phyloP scores from a whole-genome alignment of 2,888 invertebrate genomes.

The Branchipolynoe longqiensis region DNA sequence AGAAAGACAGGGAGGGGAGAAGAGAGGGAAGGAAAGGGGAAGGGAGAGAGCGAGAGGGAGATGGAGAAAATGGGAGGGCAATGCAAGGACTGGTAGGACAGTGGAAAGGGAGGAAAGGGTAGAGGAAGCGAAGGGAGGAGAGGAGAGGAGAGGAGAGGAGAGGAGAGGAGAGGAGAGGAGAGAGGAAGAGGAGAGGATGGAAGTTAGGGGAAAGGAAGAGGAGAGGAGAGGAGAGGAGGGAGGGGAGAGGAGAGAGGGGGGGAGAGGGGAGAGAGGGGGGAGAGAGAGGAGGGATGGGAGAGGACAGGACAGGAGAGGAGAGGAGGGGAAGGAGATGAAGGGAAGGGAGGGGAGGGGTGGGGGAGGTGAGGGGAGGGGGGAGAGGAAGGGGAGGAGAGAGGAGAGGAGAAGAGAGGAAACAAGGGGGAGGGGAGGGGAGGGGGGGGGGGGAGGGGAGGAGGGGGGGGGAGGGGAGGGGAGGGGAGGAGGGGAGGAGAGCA shows the following conservation, averaged over 20 bases:
- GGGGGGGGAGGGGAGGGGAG: conserved; percentile 21
- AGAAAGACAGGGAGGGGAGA: neutral
- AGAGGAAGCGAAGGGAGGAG: neutral
- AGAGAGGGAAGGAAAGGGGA: neutral
- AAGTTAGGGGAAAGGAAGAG: neutral
- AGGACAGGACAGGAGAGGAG: neutral
- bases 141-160: neutral
- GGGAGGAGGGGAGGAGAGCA: neutral
- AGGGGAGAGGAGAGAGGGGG: neutral
- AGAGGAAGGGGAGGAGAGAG: neutral
- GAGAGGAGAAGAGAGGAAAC: neutral
- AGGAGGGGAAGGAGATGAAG: neutral
- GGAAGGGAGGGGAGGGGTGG: conserved; percentile 1
- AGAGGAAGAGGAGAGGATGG: neutral
- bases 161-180: neutral
- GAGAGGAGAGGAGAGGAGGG: conserved; percentile 10
- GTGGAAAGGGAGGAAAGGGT: too few relatives aligned
- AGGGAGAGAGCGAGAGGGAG: neutral
- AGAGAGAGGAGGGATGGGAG: neutral
- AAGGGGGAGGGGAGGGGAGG: neutral
- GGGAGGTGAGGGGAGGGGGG: neutral
- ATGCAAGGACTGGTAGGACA: too few relatives aligned
- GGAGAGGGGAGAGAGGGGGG: neutral
- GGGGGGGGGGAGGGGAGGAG: conserved; percentile 27
- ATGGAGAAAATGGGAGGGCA: neutral